Conservation (phyloP, 2,113 vertebrate genomes). For the Odocoileus virginianus region DNA sequence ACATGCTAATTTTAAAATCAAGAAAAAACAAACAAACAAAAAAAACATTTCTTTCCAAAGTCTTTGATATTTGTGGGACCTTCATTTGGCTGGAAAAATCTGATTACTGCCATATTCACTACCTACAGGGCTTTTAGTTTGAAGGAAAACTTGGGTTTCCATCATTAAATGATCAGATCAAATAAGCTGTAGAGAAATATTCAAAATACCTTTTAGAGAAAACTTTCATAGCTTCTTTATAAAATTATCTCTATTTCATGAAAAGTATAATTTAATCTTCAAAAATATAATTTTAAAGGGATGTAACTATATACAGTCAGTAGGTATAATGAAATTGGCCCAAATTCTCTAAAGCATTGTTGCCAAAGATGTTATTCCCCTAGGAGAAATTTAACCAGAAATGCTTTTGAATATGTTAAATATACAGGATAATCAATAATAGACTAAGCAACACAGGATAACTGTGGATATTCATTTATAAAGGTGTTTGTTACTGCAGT, state of each 20-base stretch:
- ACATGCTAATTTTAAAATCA: not conserved
- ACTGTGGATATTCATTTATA: not conserved
- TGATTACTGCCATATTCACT: not conserved
- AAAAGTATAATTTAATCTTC: slow-evolving; percentile 16
- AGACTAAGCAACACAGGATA: not conserved
- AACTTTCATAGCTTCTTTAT: not conserved
- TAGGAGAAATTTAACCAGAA: not conserved
- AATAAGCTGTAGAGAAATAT: not conserved
- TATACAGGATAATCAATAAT: not conserved
- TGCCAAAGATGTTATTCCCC: not conserved
- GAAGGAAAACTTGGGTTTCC: not conserved
- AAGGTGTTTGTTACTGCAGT: not conserved
- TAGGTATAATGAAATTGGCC: not conserved
- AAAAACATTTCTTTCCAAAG: not conserved
- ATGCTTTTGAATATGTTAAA: not conserved
- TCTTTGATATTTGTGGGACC: not conserved
- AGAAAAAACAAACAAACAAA: too few relatives aligned
- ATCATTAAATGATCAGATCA: not conserved
- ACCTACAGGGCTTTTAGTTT: not conserved
- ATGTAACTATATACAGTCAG: not conserved
- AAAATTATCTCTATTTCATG: not conserved
- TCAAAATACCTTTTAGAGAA: not conserved
- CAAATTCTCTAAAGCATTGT: not conserved
- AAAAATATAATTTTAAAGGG: not conserved
- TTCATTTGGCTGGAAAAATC: not conserved